These are phyloP conservation scores for Hephaestus fuliginosus DNA, from an alignment of 2,797 vertebrate genomes.

Conservation along the genomic window DNA sequence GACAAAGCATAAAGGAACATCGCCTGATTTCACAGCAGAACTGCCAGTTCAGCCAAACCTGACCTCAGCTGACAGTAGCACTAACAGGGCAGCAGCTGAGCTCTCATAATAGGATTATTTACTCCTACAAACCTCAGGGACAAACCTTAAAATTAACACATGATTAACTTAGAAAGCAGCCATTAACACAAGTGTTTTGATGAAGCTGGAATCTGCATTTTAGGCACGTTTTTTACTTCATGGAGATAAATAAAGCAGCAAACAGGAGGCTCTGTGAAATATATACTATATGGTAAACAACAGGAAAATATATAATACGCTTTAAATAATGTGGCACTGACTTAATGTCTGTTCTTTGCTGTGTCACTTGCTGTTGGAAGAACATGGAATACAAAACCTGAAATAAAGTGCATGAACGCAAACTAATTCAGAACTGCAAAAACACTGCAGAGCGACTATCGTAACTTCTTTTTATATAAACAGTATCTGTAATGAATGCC, in stretches of 20 bases:
- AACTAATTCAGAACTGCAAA: slow-evolving; percentile 17
- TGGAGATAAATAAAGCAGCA: not conserved
- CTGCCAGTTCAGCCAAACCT: slow-evolving; percentile 46
- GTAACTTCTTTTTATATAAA: slow-evolving; percentile 25
- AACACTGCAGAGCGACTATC: slow-evolving; percentile 9
- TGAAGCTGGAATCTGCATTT: slow-evolving; percentile 4
- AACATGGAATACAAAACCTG: slow-evolving; percentile 18
- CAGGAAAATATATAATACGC: not conserved
- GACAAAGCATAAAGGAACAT: slow-evolving; percentile 24
- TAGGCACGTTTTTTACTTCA: not conserved
- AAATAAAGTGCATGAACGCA: not conserved
- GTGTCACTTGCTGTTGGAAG: not conserved
- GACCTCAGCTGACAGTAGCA: slow-evolving; percentile 56
- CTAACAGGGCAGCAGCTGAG: slow-evolving; percentile 56
- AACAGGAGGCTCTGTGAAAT: slow-evolving; percentile 1
- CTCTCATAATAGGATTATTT: slow-evolving; percentile 63
- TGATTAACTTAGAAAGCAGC: slow-evolving; percentile 33
- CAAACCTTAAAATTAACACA: slow-evolving; percentile 35
- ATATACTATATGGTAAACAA: not conserved
- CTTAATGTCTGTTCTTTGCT: not conserved
- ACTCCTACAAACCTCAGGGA: slow-evolving; percentile 34
- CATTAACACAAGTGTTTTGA: not conserved
- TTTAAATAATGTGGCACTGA: slow-evolving; percentile 31
- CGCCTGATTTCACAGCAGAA: slow-evolving; percentile 39
- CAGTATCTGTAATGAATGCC: slow-evolving; percentile 36